phyloP scores from a whole-genome alignment of 2,888 invertebrate genomes.

The Graphium colonna region DNA sequence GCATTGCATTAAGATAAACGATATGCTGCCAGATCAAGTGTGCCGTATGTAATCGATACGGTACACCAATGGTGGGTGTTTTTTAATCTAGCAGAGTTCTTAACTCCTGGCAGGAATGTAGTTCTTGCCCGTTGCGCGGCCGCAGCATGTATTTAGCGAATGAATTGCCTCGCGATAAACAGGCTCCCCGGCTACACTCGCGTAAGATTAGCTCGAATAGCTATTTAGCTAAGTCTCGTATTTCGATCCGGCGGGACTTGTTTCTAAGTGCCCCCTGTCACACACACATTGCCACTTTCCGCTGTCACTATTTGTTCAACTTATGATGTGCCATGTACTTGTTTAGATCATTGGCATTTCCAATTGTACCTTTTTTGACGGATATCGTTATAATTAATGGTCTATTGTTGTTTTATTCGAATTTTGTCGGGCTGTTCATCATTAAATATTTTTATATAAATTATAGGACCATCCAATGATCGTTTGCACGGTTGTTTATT shows the following conservation, averaged over 20 bases:
- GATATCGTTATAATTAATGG: slow-evolving; percentile 5
- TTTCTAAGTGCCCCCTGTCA: slow-evolving; percentile 34
- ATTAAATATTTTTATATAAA: neutral
- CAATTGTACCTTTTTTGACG: neutral
- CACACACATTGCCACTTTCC: neutral
- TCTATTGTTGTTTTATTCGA: neutral
- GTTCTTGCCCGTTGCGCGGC: slow-evolving; percentile 53
- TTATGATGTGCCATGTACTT: too few species aligned
- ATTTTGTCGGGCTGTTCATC: too few species aligned
- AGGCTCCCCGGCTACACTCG: slow-evolving; percentile 54
- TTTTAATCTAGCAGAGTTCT: slow-evolving; percentile 61
- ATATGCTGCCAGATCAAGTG: neutral
- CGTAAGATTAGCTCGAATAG: slow-evolving; percentile 56
- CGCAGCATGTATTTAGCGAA: slow-evolving; percentile 64
- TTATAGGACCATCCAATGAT: neutral
- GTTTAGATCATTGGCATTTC: neutral
- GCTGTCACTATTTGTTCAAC: too few species aligned
- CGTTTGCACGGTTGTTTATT: neutral
- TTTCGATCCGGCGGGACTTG: slow-evolving; percentile 42
- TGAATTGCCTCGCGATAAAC: slow-evolving; percentile 68
- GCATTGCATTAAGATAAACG: slow-evolving; percentile 13
- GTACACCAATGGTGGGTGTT: slow-evolving; percentile 33
- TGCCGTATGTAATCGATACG: slow-evolving; percentile 26
- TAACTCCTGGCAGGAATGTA: slow-evolving; percentile 64
- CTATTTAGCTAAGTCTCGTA: slow-evolving; percentile 59